Evolutionary conservation across 2,113 vertebrate genomes (phyloP).

Genomic region (Cinclus mexicanus): DNA sequence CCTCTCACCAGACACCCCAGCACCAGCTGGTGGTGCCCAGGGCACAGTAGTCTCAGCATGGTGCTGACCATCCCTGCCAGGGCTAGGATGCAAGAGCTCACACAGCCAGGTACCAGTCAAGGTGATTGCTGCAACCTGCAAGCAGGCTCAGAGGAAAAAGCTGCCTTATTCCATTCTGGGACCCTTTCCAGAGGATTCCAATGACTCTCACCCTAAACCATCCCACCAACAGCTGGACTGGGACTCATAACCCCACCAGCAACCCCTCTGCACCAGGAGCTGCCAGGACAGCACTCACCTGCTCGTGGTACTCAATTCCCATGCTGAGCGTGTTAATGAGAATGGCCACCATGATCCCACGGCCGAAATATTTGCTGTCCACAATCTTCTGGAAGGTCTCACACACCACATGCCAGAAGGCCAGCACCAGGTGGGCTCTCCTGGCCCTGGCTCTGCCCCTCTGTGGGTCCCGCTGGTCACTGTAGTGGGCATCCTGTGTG

Average conservation of each 20-base stretch:
- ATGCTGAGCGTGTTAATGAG: conserved; percentile 98
- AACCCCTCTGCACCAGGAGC: accelerated
- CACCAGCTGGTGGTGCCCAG: accelerated
- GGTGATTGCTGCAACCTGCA: neutral
- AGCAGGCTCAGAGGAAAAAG: neutral
- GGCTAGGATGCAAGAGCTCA: neutral
- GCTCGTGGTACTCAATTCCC: conserved; percentile 98
- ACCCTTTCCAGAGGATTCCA: neutral
- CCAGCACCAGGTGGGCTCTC: conserved; percentile 70
- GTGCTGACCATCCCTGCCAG: neutral
- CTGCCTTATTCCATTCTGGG: neutral
- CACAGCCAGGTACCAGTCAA: neutral
- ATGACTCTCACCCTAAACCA: neutral
- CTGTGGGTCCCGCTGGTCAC: conserved; percentile 81
- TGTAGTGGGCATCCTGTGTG: conserved; percentile 87
- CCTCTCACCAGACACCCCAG: neutral
- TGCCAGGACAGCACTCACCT: conserved; percentile 73
- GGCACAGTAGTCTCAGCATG: accelerated
- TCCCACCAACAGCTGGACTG: accelerated
- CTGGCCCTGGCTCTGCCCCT: conserved; percentile 66
- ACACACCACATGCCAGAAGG: conserved; percentile 90
- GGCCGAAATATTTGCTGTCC: conserved; percentile 98
- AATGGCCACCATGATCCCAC: conserved; percentile 98
- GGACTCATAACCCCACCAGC: accelerated
- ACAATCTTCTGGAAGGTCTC: conserved; percentile 95